These are phyloP conservation scores for Sylvilagus floridanus DNA, from an alignment of 2,797 vertebrate species.

Conservation along the genomic window DNA sequence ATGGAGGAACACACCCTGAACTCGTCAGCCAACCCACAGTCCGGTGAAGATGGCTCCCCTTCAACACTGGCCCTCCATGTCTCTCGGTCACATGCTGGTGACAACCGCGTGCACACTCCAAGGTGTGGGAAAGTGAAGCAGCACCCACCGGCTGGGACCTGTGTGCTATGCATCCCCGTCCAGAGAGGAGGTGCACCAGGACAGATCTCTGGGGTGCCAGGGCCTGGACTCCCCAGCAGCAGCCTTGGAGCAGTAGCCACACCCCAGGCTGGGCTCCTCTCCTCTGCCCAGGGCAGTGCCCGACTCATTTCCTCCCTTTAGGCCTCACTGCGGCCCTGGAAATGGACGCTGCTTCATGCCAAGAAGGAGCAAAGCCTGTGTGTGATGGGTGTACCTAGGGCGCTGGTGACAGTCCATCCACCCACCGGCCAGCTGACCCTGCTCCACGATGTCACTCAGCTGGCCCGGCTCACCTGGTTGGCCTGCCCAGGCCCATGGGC, in stretches of 20 bases:
- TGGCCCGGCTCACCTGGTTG: constrained; percentile 93
- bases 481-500: constrained; percentile 97
- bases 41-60: not conserved
- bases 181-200: not conserved
- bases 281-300: accelerated
- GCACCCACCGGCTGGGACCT: not conserved
- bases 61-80: not conserved
- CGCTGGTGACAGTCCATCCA: not conserved
- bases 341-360: not conserved
- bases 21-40: not conserved
- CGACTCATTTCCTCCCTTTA: not conserved
- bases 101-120: not conserved
- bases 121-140: not conserved
- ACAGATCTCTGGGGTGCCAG: too few relatives aligned
- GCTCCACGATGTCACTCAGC: not conserved
- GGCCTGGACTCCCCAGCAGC: too few relatives aligned
- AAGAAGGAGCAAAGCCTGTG: not conserved
- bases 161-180: accelerated
- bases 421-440: accelerated
- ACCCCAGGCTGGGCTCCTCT: not conserved
- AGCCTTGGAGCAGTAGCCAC: not conserved
- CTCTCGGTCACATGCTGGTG: not conserved
- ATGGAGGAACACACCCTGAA: not conserved
- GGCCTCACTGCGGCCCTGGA: not conserved
- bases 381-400: too few relatives aligned